Evolutionary conservation across 2,113 vertebrate genomes (phyloP).

Genomic region (Eptesicus fuscus): DNA sequence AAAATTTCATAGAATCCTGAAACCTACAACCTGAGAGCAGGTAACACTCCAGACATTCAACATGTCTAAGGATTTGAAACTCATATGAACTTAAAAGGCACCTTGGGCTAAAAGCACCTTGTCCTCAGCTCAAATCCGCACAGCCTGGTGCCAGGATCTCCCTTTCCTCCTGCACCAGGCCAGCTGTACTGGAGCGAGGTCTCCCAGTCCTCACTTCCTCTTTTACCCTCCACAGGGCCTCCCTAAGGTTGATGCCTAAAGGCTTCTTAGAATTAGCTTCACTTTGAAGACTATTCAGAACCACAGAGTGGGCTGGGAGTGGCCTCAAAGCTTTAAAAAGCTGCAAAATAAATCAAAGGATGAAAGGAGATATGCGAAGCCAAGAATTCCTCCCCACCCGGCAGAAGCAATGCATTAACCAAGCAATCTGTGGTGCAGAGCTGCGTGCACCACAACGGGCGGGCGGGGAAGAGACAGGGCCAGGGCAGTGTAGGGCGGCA

Average conservation of each 20-base stretch:
- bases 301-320: not conserved
- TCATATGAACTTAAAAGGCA: not conserved
- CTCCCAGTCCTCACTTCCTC: not conserved
- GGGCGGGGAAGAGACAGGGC: not conserved
- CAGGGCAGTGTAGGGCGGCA: not conserved
- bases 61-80: not conserved
- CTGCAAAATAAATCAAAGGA: constrained; percentile 46
- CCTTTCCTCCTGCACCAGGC: not conserved
- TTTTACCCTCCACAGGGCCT: not conserved
- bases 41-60: not conserved
- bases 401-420: not conserved
- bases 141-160: not conserved
- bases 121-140: not conserved
- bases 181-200: rapidly evolving
- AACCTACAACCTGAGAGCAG: not conserved
- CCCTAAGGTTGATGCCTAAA: not conserved
- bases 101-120: not conserved
- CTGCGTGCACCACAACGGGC: rapidly evolving
- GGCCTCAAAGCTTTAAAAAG: not conserved
- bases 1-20: not conserved
- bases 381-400: not conserved
- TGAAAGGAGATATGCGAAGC: not conserved
- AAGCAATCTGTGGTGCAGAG: too few relatives aligned
- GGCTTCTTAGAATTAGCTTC: not conserved
- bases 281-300: constrained; percentile 39